Conservation (phyloP, 1,140 invertebrate genomes). For the Sarcophaga peregrina region DNA sequence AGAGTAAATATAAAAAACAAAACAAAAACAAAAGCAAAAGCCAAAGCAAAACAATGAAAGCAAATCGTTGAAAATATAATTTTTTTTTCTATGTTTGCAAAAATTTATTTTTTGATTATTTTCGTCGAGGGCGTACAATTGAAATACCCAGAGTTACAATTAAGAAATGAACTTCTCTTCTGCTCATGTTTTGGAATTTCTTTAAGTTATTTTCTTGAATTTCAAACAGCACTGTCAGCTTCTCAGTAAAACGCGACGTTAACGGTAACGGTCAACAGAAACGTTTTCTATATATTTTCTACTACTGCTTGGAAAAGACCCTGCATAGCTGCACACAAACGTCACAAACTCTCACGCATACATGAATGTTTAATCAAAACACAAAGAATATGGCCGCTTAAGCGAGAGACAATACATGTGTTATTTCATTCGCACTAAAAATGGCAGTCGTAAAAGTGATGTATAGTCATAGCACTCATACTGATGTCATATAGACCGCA, state of each 20-base stretch:
- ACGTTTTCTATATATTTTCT: neutral
- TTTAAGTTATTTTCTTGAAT: neutral
- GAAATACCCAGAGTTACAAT: constrained; percentile 35
- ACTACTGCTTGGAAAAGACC: too few species aligned
- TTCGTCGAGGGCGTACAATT: neutral
- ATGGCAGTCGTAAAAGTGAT: constrained; percentile 18
- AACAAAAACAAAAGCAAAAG: neutral
- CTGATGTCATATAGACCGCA: neutral
- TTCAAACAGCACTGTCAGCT: constrained; percentile 1
- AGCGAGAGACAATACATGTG: neutral
- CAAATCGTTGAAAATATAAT: neutral
- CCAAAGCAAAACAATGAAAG: neutral
- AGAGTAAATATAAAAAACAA: constrained; percentile 10
- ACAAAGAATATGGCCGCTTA: neutral
- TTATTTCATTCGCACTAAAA: constrained; percentile 10
- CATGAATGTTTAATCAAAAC: neutral
- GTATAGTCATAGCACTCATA: neutral
- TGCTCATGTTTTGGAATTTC: constrained; percentile 16
- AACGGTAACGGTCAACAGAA: neutral
- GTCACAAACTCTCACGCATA: neutral
- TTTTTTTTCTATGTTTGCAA: neutral
- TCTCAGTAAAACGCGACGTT: neutral
- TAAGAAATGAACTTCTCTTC: constrained; percentile 11
- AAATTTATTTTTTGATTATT: constrained; percentile 23
- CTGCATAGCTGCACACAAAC: neutral